Base-by-base conservation (phyloP, 2,888 invertebrate genomes). In the Ormyrus pomaceus region DNA sequence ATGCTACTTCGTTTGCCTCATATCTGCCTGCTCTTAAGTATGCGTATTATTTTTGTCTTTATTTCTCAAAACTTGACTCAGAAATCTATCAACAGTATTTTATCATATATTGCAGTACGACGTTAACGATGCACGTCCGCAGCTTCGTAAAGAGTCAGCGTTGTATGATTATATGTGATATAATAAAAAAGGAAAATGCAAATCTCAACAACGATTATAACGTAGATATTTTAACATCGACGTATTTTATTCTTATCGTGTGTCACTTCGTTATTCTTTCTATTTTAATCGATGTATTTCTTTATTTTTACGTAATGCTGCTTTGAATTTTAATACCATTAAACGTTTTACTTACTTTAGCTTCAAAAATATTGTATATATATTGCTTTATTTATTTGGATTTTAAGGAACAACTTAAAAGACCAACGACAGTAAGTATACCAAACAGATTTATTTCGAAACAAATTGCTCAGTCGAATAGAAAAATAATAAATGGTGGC, bases 151-250 rank as follows among this genome's bases (percentile, higher is more conserved):
- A 69, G 72, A 74, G 74, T 79, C 69, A 53, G 77, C 65, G 50
- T 56, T 77, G 9, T 69, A 69, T 73, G 62, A 77, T 76, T 68
- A 77, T 53, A 53, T 34, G 34, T 70, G 34, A 56, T 81, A 34
- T 10, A 77, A 50, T 51, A 64, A 62, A 78, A 66, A 75, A 70
- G 10, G 13, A 58, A 68, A 79, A 72, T 76, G 55, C 61, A 78
- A 75, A 53, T 75, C 34, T 79, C 76, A 82, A 82, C 82, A 82
- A 82, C 69, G 51, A 79, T 76, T 71, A 72, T 73, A 73, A 79
- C 66, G 73, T 73, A 46, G 45, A 69, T 82, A 70, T 76, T 79
- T 2, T 59, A 76, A 78, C 72, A 79, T 76, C 72, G 66, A 78
- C 72, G 53, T 69, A 72, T 74, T 71, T 76, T 70, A 64, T 48